These are phyloP conservation scores for Cirrhinus molitorella DNA, from an alignment of 2,797 vertebrate genomes.

Conservation along the genomic window DNA sequence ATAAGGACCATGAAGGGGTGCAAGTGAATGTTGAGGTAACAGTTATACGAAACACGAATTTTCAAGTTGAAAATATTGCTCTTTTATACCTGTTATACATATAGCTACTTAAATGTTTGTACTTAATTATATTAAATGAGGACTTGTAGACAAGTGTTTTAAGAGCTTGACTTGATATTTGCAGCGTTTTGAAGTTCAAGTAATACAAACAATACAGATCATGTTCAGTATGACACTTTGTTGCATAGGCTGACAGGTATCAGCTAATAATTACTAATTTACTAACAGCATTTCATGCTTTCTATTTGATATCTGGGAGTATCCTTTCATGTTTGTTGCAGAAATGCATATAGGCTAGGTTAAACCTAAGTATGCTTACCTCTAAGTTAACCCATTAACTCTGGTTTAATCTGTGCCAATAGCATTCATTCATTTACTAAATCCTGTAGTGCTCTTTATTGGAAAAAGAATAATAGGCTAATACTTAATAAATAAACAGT, in stretches of 20 bases:
- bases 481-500: not conserved
- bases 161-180: not conserved
- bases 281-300: not conserved
- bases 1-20: slow-evolving; percentile 7
- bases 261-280: not conserved
- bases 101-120: not conserved
- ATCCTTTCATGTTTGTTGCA: not conserved
- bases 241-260: not conserved
- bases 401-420: slow-evolving; percentile 27
- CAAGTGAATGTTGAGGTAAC: slow-evolving; percentile 25
- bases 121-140: not conserved
- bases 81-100: not conserved
- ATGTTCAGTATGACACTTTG: not conserved
- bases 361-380: not conserved
- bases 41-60: slow-evolving; percentile 23
- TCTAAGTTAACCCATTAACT: slow-evolving; percentile 9
- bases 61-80: not conserved
- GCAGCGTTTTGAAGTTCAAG: not conserved
- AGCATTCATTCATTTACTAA: not conserved
- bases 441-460: not conserved
- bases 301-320: not conserved
- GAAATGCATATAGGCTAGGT: slow-evolving; percentile 21
- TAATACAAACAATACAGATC: not conserved
- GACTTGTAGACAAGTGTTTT: not conserved
- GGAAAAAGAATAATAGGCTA: not conserved